These are phyloP conservation scores for Eueremaeus valkanovi DNA, from an alignment of 2,888 invertebrate species.

Conservation along the genomic window DNA sequence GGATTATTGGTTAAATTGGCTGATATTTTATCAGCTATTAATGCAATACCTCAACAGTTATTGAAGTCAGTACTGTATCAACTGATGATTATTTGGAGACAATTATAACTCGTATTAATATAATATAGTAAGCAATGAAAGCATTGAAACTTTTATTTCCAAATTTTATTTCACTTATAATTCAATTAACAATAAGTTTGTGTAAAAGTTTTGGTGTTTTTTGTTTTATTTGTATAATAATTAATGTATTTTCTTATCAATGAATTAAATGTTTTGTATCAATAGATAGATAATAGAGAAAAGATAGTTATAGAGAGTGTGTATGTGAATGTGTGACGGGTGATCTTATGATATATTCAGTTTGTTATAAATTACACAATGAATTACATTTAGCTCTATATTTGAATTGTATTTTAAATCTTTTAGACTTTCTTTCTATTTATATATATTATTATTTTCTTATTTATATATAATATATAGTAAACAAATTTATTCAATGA, in stretches of 20 bases:
- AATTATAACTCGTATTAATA: too few relatives aligned
- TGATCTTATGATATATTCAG: too few relatives aligned
- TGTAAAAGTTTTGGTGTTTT: conserved; percentile 5
- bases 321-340: background rate
- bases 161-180: background rate
- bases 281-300: background rate
- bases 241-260: background rate
- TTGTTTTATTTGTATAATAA: background rate
- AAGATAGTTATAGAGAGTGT: background rate
- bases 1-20: too few relatives aligned
- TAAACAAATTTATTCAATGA: conserved; percentile 12
- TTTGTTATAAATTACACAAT: background rate
- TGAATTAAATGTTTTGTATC: background rate
- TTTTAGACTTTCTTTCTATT: background rate
- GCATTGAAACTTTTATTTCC: background rate
- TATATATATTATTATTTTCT: background rate
- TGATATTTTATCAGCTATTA: too few relatives aligned
- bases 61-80: too few relatives aligned
- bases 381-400: background rate
- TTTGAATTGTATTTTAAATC: background rate
- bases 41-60: too few relatives aligned
- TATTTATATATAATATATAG: background rate
- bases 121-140: background rate
- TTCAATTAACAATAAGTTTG: conserved; percentile 14
- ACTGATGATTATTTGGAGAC: too few relatives aligned